phyloP scores from a whole-genome alignment of 2,888 invertebrate genomes.

The Harmothoe impar region DNA sequence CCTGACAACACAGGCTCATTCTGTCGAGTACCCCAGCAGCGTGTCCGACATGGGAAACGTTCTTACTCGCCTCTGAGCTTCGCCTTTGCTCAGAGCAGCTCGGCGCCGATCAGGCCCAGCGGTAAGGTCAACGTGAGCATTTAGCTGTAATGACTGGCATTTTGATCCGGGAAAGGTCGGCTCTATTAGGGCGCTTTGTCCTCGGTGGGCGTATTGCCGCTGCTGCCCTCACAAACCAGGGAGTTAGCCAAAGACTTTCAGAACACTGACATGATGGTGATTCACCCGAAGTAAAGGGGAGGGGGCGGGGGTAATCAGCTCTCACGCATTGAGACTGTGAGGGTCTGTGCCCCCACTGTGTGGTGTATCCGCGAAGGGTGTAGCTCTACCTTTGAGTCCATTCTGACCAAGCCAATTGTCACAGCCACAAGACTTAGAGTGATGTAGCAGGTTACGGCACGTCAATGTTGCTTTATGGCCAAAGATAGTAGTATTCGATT shows the following conservation, averaged over 20 bases:
- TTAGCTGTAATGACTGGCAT: slow-evolving; percentile 54
- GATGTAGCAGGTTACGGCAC: too few relatives aligned
- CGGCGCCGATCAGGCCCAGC: neutral
- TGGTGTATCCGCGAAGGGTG: neutral
- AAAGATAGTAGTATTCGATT: too few relatives aligned
- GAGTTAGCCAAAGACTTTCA: neutral
- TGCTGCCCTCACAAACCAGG: neutral
- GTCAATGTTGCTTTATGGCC: too few relatives aligned
- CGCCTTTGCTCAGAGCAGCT: neutral
- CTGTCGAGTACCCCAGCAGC: neutral
- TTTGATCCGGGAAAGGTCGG: slow-evolving; percentile 46
- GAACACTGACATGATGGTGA: neutral
- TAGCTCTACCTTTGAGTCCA: too few relatives aligned
- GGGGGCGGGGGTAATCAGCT: neutral
- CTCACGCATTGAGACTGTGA: neutral
- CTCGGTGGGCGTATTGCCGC: neutral
- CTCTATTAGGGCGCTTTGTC: slow-evolving; percentile 53
- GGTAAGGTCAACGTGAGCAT: slow-evolving; percentile 33
- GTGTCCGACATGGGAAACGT: slow-evolving; percentile 44
- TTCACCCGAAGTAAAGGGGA: neutral
- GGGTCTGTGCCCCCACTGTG: neutral
- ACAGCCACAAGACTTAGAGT: too few relatives aligned
- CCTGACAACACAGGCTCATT: slow-evolving; percentile 32
- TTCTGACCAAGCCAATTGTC: too few relatives aligned
- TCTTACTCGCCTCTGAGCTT: neutral